phyloP scores from a whole-genome alignment of 1,140 invertebrate species.

The Elysia chlorotica region DNA sequence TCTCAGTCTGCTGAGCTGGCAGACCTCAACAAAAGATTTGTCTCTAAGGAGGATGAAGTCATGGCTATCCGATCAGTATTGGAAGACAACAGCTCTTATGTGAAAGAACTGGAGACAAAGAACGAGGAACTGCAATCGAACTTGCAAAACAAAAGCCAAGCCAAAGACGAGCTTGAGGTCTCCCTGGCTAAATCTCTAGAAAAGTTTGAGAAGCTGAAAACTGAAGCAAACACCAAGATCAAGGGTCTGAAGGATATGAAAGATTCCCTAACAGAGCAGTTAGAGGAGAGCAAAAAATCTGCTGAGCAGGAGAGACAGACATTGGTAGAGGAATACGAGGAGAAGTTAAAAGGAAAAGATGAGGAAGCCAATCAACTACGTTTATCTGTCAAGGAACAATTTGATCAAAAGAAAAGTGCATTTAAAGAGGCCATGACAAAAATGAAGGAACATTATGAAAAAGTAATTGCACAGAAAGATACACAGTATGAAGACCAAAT shows the following conservation, averaged over 20 bases:
- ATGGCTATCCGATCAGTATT: conserved; percentile 29
- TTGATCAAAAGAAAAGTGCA: conserved; percentile 43
- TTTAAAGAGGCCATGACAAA: conserved; percentile 45
- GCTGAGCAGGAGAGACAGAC: conserved; percentile 28
- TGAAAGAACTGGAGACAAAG: conserved; percentile 25
- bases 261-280: conserved; percentile 29
- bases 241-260: conserved; percentile 38
- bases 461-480: conserved; percentile 51
- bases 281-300: conserved; percentile 23
- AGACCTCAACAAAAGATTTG: conserved; percentile 28
- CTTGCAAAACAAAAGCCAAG: conserved; percentile 17
- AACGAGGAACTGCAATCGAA: conserved; percentile 22
- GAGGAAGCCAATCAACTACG: conserved; percentile 34
- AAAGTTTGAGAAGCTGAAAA: conserved; percentile 38
- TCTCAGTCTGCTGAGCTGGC: conserved; percentile 8
- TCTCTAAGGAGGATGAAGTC: conserved; percentile 37
- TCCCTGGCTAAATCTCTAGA: conserved; percentile 32
- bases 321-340: conserved; percentile 18
- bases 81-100: conserved; percentile 28
- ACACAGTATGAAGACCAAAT: conserved; percentile 42
- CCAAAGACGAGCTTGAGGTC: conserved; percentile 19
- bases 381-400: conserved; percentile 42
- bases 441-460: conserved; percentile 51
- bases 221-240: conserved; percentile 36
- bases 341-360: conserved; percentile 14